Percentiles rank a stretch among this genome's conserved stretches.
These are phyloP conservation scores for Archivesica marissinica DNA, from an alignment of 1,140 invertebrate genomes.

Conservation along the genomic window DNA sequence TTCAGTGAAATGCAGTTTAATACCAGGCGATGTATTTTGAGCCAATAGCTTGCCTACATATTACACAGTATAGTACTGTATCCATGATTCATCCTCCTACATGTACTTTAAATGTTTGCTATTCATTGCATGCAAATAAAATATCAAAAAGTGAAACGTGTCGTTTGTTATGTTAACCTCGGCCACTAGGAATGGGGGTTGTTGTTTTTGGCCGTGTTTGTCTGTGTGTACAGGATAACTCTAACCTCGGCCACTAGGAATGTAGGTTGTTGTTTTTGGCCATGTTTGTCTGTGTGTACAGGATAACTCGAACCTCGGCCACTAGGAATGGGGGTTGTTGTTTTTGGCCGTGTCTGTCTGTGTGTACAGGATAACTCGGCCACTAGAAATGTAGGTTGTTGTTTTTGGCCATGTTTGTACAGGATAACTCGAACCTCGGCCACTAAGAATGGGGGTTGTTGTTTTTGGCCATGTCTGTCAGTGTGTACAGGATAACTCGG, in stretches of 20 bases:
- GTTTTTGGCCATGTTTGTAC: too few species aligned
- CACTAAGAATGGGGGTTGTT: too few species aligned
- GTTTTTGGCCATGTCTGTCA: too few species aligned
- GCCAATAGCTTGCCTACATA: neutral
- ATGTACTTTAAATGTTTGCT: constrained; percentile 18
- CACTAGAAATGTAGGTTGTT: too few species aligned
- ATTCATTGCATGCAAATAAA: constrained; percentile 30
- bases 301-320: too few species aligned
- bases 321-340: too few species aligned
- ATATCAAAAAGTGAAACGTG: neutral
- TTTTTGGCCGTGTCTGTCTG: too few species aligned
- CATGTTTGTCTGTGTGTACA: neutral
- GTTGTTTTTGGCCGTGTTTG: neutral
- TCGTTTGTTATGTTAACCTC: neutral
- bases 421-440: too few species aligned
- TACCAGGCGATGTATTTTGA: neutral
- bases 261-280: neutral
- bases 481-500: too few species aligned
- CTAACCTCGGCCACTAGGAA: neutral
- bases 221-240: neutral
- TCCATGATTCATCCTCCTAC: neutral
- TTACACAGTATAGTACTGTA: neutral
- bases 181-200: neutral
- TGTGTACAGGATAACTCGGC: too few species aligned
- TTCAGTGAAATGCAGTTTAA: neutral